Evolutionary conservation across 2,113 vertebrate genomes (phyloP).

Genomic region (Colinus virginianus): DNA sequence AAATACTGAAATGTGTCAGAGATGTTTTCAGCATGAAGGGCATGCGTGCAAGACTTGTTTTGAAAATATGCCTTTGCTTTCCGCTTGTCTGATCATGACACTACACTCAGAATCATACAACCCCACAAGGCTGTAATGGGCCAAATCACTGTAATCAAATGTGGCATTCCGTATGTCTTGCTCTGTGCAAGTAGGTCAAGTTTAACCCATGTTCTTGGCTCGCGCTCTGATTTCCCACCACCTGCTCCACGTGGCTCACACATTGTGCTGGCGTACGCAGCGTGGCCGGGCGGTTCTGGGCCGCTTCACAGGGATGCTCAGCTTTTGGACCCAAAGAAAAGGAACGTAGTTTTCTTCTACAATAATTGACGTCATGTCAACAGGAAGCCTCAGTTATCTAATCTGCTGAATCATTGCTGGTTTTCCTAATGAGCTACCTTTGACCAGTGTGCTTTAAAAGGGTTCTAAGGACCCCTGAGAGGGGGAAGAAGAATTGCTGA

Average conservation of each 20-base stretch:
- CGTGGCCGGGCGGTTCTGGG: slow-evolving; percentile 5
- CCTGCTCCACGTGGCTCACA: slow-evolving; percentile 25
- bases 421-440: neutral
- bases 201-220: slow-evolving; percentile 77
- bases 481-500: neutral
- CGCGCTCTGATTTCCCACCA: slow-evolving; percentile 60
- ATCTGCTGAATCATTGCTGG: neutral
- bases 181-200: slow-evolving; percentile 88
- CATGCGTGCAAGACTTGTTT: slow-evolving; percentile 77
- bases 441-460: neutral
- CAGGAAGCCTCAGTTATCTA: neutral
- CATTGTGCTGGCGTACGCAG: neutral
- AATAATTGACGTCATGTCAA: neutral
- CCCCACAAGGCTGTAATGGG: slow-evolving; percentile 79
- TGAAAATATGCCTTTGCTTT: slow-evolving; percentile 82
- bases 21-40: slow-evolving; percentile 55
- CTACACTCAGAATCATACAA: slow-evolving; percentile 67
- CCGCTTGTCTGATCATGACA: slow-evolving; percentile 82
- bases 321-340: neutral
- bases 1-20: neutral
- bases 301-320: slow-evolving; percentile 25
- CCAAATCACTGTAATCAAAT: slow-evolving; percentile 82
- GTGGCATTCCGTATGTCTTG: slow-evolving; percentile 83
- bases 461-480: neutral
- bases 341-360: neutral